phyloP scores from a whole-genome alignment of 2,888 invertebrate genomes.

The Andrena haemorrhoa region DNA sequence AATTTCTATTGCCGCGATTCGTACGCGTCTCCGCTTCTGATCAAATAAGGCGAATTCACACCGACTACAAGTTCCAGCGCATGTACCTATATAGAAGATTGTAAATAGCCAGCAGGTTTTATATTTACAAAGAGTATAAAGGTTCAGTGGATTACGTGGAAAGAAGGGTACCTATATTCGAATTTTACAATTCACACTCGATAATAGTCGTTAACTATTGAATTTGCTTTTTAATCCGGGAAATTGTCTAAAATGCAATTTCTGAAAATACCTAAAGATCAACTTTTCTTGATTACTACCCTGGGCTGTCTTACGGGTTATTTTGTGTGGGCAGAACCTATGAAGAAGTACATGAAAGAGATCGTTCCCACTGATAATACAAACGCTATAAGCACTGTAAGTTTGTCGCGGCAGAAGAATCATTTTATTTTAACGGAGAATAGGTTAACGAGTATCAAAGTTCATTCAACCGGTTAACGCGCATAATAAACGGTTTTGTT shows the following conservation, averaged over 20 bases:
- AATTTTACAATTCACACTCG: too few relatives aligned
- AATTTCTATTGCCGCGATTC: too few relatives aligned
- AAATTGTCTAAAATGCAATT: constrained; percentile 1
- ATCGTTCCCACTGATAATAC: neutral
- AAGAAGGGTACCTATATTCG: too few relatives aligned
- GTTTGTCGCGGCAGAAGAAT: too few relatives aligned
- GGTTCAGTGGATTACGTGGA: too few relatives aligned
- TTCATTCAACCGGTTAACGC: too few relatives aligned
- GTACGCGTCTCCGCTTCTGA: too few relatives aligned
- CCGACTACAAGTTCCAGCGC: neutral
- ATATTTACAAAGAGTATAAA: too few relatives aligned
- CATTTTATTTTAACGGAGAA: too few relatives aligned
- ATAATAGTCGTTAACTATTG: too few relatives aligned
- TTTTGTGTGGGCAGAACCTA: constrained; percentile 32
- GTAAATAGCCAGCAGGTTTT: neutral
- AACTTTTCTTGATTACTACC: neutral
- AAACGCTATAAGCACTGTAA: constrained; percentile 9
- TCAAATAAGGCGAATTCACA: neutral
- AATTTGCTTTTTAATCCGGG: too few relatives aligned
- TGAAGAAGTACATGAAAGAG: constrained; percentile 15
- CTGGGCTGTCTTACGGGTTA: neutral
- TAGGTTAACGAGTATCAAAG: too few relatives aligned
- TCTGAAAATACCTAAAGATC: neutral
- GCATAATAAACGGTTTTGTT: neutral
- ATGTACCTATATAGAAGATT: neutral